Percentiles rank a stretch among this genome's conserved stretches.
Evolutionary conservation across 2,888 invertebrate species (phyloP).

Genomic region (Euphydryas editha): DNA sequence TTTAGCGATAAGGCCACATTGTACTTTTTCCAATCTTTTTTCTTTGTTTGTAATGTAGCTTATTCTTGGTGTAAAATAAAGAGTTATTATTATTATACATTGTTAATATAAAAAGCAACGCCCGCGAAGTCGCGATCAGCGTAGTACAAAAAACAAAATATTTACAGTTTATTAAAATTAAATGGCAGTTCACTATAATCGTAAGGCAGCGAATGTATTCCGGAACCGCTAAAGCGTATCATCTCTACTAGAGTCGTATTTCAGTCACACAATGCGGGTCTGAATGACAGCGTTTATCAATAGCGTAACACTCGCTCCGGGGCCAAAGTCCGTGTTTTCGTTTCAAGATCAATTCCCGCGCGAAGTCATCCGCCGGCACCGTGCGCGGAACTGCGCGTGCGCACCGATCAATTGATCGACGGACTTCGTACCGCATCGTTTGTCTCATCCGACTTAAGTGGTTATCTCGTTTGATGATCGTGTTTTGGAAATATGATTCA

Average conservation of each 20-base stretch:
- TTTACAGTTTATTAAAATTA: too few species aligned
- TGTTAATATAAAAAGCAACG: too few species aligned
- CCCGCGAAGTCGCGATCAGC: too few species aligned
- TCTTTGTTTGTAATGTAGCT: too few species aligned
- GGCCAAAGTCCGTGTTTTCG: conserved; percentile 40
- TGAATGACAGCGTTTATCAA: conserved; percentile 26
- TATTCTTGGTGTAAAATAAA: too few species aligned
- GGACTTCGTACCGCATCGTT: conserved; percentile 39
- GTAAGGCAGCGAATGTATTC: too few species aligned
- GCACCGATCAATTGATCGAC: conserved; percentile 32
- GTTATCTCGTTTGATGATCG: conserved; percentile 4
- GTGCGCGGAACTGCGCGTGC: conserved; percentile 32
- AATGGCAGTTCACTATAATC: too few species aligned
- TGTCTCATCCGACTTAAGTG: neutral
- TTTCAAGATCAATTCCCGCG: conserved; percentile 37
- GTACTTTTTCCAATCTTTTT: too few species aligned
- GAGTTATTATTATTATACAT: too few species aligned
- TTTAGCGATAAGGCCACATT: too few species aligned
- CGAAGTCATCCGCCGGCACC: conserved; percentile 23
- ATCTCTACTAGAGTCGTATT: neutral
- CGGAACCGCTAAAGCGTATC: neutral
- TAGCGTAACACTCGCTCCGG: conserved; percentile 23
- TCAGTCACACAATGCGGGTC: neutral
- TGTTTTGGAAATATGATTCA: conserved; percentile 1
- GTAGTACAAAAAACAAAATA: too few species aligned